Percentiles rank a stretch among this genome's conserved stretches.
These are phyloP conservation scores for Maniola hyperantus DNA, from an alignment of 2,888 invertebrate species.

Conservation along the genomic window DNA sequence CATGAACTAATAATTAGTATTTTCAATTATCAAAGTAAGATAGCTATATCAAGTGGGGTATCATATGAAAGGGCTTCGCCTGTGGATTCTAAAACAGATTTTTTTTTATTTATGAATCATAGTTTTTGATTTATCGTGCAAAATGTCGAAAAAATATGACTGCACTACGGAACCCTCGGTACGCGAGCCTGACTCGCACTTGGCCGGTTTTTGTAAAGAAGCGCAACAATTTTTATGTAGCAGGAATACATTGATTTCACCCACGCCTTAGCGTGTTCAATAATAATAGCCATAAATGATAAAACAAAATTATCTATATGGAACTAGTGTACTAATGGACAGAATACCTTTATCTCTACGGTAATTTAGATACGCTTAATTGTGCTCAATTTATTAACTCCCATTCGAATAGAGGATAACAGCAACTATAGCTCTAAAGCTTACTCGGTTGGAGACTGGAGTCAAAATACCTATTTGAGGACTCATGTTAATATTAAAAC, in stretches of 20 bases:
- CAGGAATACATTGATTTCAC: not conserved
- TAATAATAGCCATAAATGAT: constrained; percentile 10
- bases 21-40: too few species aligned
- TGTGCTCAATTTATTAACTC: constrained; percentile 24
- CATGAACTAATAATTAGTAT: too few species aligned
- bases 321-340: constrained; percentile 28
- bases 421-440: constrained; percentile 11
- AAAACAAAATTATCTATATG: constrained; percentile 21
- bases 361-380: constrained; percentile 28
- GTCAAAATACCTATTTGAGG: not conserved
- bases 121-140: too few species aligned
- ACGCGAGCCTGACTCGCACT: too few species aligned
- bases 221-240: not conserved
- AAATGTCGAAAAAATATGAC: too few species aligned
- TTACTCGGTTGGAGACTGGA: not conserved
- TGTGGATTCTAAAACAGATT: too few species aligned
- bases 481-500: not conserved
- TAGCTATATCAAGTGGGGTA: too few species aligned
- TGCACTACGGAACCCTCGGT: too few species aligned
- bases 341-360: constrained; percentile 26
- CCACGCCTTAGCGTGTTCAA: constrained; percentile 12
- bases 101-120: too few species aligned
- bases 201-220: too few species aligned
- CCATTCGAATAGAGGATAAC: constrained; percentile 17
- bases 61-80: too few species aligned